Percentiles rank a stretch among this genome's conserved stretches.
Conservation (phyloP, 2,888 invertebrate species). For the Ryuthela nishihirai region DNA sequence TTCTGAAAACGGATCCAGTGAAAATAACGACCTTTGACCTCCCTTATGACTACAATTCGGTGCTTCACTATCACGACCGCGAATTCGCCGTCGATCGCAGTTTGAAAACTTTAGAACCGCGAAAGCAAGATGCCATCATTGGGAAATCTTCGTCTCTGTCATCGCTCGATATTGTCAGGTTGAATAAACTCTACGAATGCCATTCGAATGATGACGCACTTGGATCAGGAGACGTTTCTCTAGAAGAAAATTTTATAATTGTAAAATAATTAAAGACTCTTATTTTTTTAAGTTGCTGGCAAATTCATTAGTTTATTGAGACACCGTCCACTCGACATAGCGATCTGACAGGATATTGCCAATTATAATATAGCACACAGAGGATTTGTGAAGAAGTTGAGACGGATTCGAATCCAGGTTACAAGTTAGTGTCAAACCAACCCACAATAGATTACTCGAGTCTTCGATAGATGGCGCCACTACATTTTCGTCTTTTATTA, state of each 20-base stretch:
- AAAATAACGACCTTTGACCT: slow-evolving; percentile 31
- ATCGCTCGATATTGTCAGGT: slow-evolving; percentile 27
- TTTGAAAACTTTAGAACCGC: slow-evolving; percentile 20
- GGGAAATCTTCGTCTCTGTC: slow-evolving; percentile 16
- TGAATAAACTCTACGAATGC: slow-evolving; percentile 33
- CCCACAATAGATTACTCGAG: no score
- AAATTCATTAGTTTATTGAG: no score
- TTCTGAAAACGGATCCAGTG: slow-evolving; percentile 20
- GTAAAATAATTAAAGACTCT: slow-evolving; percentile 1
- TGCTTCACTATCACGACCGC: slow-evolving; percentile 28
- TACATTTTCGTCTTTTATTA: no score
- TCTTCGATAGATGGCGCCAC: no score
- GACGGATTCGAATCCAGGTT: no score
- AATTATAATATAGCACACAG: no score
- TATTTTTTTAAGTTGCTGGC: no score
- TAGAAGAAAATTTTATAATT: slow-evolving; percentile 23
- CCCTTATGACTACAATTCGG: slow-evolving; percentile 26
- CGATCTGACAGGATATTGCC: no score
- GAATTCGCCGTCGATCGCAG: slow-evolving; percentile 27
- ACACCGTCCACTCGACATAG: no score
- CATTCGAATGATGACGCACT: slow-evolving; percentile 5
- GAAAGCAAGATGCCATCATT: slow-evolving; percentile 1
- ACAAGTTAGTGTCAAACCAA: no score
- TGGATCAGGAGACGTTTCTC: slow-evolving; percentile 11
- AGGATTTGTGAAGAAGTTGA: no score